phyloP scores from a whole-genome alignment of 2,888 invertebrate species.

The Timema cristinae region DNA sequence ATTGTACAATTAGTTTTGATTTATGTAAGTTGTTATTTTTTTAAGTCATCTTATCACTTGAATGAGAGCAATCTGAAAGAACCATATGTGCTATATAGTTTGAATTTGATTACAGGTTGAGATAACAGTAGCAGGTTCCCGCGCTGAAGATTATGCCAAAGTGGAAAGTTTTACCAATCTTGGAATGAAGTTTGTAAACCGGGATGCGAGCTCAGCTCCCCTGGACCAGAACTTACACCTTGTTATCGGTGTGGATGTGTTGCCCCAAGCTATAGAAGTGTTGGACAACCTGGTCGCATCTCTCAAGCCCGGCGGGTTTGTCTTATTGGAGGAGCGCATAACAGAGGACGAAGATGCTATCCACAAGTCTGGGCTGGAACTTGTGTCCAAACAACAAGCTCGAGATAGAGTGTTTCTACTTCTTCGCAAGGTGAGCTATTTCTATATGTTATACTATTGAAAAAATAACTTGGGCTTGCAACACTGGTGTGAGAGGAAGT shows the following conservation, averaged over 20 bases:
- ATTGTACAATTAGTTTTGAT: too few relatives aligned
- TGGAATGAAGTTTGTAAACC: slow-evolving; percentile 60
- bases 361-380: slow-evolving; percentile 47
- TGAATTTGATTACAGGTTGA: slow-evolving; percentile 45
- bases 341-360: slow-evolving; percentile 34
- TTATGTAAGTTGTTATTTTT: too few relatives aligned
- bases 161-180: slow-evolving; percentile 53
- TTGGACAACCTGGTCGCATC: slow-evolving; percentile 58
- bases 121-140: slow-evolving; percentile 53
- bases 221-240: slow-evolving; percentile 63
- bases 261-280: slow-evolving; percentile 42
- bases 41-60: too few relatives aligned
- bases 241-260: slow-evolving; percentile 61
- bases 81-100: too few relatives aligned
- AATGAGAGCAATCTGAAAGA: too few relatives aligned
- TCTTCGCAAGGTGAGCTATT: slow-evolving; percentile 56
- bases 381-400: slow-evolving; percentile 60
- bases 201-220: slow-evolving; percentile 56
- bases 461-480: too few relatives aligned
- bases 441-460: too few relatives aligned
- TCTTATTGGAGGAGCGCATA: slow-evolving; percentile 67
- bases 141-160: slow-evolving; percentile 51
- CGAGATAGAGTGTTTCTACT: slow-evolving; percentile 63
- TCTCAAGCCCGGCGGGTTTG: slow-evolving; percentile 64
- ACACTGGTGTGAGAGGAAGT: too few relatives aligned